These are phyloP conservation scores for Temnothorax longispinosus DNA, from an alignment of 1,140 invertebrate genomes.

Conservation along the genomic window DNA sequence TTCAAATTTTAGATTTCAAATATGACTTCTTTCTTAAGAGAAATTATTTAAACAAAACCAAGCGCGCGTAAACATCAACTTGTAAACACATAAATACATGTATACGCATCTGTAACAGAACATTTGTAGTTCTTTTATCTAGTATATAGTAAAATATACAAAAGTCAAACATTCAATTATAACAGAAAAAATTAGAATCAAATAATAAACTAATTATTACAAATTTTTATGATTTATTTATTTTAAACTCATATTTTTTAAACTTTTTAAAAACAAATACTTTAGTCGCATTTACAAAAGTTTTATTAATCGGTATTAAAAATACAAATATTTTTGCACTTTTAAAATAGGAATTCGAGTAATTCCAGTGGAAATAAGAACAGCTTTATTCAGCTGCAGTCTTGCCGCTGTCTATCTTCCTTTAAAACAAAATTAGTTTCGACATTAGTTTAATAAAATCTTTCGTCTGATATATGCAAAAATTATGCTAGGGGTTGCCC, in stretches of 20 bases:
- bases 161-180: not conserved
- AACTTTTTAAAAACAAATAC: not conserved
- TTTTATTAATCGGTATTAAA: not conserved
- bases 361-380: not conserved
- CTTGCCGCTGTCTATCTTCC: not conserved
- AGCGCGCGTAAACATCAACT: not conserved
- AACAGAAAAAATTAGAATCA: not conserved
- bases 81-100: not conserved
- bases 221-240: not conserved
- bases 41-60: not conserved
- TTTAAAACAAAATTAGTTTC: not conserved
- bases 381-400: not conserved
- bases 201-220: not conserved
- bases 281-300: not conserved
- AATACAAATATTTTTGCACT: not conserved
- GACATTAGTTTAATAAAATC: conserved; percentile 7
- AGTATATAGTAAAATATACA: not conserved
- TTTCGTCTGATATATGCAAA: not conserved
- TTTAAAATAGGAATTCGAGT: not conserved
- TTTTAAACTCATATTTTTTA: not conserved
- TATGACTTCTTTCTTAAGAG: not conserved
- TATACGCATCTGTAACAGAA: not conserved
- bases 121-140: too few relatives aligned
- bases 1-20: conserved; percentile 18
- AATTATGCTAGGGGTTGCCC: not conserved